These are phyloP conservation scores for Pachydiplax longipennis DNA, from an alignment of 2,888 invertebrate species.

Conservation along the genomic window DNA sequence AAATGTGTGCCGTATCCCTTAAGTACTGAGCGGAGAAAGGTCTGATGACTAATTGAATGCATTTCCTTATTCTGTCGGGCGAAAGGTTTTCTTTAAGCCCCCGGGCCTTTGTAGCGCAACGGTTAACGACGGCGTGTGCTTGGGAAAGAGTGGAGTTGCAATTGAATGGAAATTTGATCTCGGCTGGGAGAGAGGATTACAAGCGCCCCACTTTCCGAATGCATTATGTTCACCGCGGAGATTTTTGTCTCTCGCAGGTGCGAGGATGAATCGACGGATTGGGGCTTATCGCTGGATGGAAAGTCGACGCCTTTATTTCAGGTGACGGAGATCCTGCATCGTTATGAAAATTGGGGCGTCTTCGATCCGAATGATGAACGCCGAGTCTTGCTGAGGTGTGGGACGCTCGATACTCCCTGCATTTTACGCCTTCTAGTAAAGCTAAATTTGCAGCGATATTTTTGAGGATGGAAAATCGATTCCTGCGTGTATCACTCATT, in stretches of 20 bases:
- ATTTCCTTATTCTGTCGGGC: neutral
- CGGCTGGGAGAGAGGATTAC: neutral
- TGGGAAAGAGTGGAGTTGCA: neutral
- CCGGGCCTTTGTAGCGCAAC: neutral
- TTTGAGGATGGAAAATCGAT: no score
- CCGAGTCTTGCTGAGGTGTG: no score
- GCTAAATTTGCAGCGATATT: no score
- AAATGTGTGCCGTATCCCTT: neutral
- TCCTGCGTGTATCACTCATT: no score
- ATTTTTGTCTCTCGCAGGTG: neutral
- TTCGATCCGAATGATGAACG: no score
- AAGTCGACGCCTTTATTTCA: neutral
- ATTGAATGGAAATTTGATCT: conserved; percentile 15
- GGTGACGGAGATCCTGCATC: neutral
- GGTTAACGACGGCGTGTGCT: neutral
- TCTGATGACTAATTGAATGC: conserved; percentile 37
- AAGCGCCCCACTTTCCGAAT: neutral
- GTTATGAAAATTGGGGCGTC: no score
- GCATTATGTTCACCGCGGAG: neutral
- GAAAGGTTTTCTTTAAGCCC: conserved; percentile 27
- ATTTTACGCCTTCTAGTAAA: no score
- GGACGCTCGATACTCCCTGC: no score
- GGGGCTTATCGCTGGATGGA: neutral
- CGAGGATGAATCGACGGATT: neutral
- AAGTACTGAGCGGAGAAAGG: neutral